Base-by-base conservation (phyloP, 2,113 vertebrate species). In the Hipposideros armiger region DNA sequence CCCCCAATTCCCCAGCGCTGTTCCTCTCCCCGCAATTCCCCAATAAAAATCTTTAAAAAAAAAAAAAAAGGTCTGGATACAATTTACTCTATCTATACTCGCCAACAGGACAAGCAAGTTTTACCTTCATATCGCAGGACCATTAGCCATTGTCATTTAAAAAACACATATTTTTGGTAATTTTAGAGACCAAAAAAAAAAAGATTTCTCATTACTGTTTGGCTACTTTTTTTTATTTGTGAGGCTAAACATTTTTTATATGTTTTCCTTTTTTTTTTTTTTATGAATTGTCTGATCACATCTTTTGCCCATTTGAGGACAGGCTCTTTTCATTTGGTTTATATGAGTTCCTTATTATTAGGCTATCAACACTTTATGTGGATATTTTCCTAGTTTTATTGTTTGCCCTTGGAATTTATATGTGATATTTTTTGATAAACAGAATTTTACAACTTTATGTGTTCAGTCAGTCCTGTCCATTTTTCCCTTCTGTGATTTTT, bases 371-470 rank as follows among this genome's bases (percentile, higher is more conserved):
- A 67, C 15, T 42, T 82, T 45, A 26, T 60, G 14, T 85, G 26
- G 60, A 16, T 67, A 32, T 95, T 78, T 86, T 82, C 4, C 7
- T 77, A 50, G 56, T 96, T 95, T 87, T 72, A 36, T 89, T 96
- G 42, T 91, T 72, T 92, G 70, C 7, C 52, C 40, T 89, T 87
- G 22, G 42, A 54, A 86, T 87, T 94, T 87, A 67, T 70, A 60
- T 66, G 20, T 91, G 70, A 28, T 64, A 2, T 42, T 83, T 89
- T 82, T 70, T 60, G 40, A 40, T 80, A 52, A 90, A 74, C 24
- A 73, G 19, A 80, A 67, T 22, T 73, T 94, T 88, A 90, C 32
- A 74, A 24, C 45, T 56, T 28, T 67, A 22, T 28, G 19, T 76
- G 28, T 87, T 70, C 45, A 94, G 19, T 84, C 84, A 94, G 19